Conservation (phyloP, 2,888 invertebrate species). For the Ceramica pisi region DNA sequence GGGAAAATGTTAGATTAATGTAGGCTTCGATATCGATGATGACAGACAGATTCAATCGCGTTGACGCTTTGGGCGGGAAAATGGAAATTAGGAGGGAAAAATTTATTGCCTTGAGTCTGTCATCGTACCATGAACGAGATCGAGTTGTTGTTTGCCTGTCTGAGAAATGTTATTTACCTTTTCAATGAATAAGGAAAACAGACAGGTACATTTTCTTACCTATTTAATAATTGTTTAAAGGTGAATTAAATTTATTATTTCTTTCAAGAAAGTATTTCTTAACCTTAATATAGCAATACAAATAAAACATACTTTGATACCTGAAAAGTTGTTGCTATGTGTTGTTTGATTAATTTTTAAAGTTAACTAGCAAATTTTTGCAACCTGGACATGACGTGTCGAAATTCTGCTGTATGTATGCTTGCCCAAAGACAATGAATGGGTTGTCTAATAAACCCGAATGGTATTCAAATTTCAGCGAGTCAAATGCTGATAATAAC, state of each 20-base stretch:
- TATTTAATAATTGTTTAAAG: neutral
- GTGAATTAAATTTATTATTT: neutral
- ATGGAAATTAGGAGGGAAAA: constrained; percentile 74
- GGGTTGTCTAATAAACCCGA: neutral
- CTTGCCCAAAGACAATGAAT: neutral
- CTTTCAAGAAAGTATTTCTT: neutral
- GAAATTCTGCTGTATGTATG: neutral
- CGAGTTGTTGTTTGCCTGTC: constrained; percentile 2
- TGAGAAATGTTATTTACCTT: constrained; percentile 6
- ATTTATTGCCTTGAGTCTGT: constrained; percentile 55
- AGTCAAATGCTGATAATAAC: neutral
- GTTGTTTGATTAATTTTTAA: neutral
- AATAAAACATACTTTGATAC: neutral
- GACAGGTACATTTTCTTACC: neutral
- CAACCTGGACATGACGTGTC: neutral
- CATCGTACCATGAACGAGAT: constrained; percentile 16
- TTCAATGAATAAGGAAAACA: neutral
- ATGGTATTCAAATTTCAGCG: neutral
- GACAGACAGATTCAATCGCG: constrained; percentile 83
- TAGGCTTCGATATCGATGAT: constrained; percentile 80
- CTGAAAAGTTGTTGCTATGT: too few relatives aligned
- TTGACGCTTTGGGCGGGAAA: constrained; percentile 84
- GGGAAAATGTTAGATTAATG: constrained; percentile 79
- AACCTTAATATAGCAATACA: neutral
- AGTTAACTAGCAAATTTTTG: neutral